These are phyloP conservation scores for Lepidochrysops patricia DNA, from an alignment of 2,888 invertebrate genomes.

Conservation along the genomic window DNA sequence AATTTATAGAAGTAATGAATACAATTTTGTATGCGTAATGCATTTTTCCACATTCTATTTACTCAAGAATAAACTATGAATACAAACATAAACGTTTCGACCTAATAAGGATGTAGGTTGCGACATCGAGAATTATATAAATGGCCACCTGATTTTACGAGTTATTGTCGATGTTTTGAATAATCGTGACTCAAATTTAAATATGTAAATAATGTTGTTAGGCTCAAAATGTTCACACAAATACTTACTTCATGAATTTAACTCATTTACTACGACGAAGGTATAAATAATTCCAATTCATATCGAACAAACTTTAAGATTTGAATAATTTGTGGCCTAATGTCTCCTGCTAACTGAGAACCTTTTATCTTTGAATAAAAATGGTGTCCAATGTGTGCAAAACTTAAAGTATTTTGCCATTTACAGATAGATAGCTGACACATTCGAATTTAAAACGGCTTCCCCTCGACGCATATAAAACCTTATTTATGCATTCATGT, in stretches of 20 bases:
- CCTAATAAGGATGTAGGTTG: background rate
- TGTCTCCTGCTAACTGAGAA: background rate
- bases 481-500: constrained; percentile 6
- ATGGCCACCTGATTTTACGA: background rate
- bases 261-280: background rate
- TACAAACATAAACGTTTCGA: background rate
- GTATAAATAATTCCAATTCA: background rate
- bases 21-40: no score
- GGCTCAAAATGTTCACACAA: background rate
- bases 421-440: background rate
- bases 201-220: background rate
- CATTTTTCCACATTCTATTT: background rate
- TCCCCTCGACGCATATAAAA: background rate
- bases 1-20: no score
- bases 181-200: constrained; percentile 8
- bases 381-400: background rate
- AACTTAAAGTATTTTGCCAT: background rate
- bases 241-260: background rate
- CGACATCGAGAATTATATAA: background rate
- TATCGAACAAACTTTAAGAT: background rate
- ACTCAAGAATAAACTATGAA: background rate
- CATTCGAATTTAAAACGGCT: background rate
- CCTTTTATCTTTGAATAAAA: background rate
- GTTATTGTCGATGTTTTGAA: background rate
- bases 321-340: background rate